Percentiles rank a stretch among this genome's conserved stretches.
Conservation (phyloP, 2,888 invertebrate genomes). For the Noctua janthe region DNA sequence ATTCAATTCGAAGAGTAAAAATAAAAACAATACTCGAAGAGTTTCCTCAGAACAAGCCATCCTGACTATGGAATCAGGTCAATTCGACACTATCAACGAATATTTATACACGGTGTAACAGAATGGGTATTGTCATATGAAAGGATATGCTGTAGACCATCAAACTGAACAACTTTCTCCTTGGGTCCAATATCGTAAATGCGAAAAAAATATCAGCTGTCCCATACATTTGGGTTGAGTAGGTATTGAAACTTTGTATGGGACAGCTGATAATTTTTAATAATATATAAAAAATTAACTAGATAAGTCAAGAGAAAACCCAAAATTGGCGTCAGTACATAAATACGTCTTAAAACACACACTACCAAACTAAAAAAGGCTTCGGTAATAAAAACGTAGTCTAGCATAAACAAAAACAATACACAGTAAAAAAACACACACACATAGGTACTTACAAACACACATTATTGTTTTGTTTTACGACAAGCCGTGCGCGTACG, state of each 20-base stretch:
- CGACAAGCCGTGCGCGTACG: conserved; percentile 40
- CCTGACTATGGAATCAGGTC: neutral
- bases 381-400: neutral
- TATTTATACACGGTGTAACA: too few relatives aligned
- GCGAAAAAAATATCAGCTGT: too few relatives aligned
- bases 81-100: neutral
- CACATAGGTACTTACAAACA: neutral
- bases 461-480: conserved; percentile 43
- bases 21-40: neutral
- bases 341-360: neutral
- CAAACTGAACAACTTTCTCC: too few relatives aligned
- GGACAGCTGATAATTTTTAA: too few relatives aligned
- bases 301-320: too few relatives aligned
- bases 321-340: neutral
- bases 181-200: too few relatives aligned
- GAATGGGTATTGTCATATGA: too few relatives aligned
- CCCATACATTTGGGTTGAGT: too few relatives aligned
- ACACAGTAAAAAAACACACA: neutral
- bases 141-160: too few relatives aligned
- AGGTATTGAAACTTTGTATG: too few relatives aligned
- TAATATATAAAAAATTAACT: too few relatives aligned
- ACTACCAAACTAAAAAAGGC: neutral
- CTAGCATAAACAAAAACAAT: neutral
- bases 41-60: neutral
- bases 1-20: neutral